Evolutionary conservation across 2,888 invertebrate species (phyloP).

Genomic region (Thysanoteuthis rhombus): DNA sequence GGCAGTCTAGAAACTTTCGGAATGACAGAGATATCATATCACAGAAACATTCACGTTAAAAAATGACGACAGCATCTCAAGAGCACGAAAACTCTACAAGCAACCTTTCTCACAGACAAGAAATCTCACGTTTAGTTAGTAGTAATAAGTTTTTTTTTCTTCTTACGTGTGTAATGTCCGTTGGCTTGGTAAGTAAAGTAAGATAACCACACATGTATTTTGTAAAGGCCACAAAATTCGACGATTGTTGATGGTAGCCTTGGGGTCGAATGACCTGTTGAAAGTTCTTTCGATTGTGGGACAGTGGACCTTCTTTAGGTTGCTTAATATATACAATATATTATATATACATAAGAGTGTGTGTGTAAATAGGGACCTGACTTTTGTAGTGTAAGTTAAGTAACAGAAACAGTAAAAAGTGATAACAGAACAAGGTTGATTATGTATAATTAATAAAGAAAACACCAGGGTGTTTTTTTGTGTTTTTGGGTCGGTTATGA

Average conservation of each 20-base stretch:
- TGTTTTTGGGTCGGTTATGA: background rate
- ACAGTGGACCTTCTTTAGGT: background rate
- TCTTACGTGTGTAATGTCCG: conserved; percentile 12
- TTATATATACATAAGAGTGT: too few relatives aligned
- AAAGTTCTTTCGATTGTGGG: background rate
- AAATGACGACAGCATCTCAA: background rate
- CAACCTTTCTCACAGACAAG: conserved; percentile 1
- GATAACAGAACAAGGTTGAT: background rate
- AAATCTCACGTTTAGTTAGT: background rate
- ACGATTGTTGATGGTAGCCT: background rate
- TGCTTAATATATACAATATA: background rate
- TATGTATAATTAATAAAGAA: background rate
- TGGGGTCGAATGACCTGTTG: background rate
- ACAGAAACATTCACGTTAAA: conserved; percentile 12
- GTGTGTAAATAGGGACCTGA: background rate
- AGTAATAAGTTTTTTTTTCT: background rate
- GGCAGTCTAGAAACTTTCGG: background rate
- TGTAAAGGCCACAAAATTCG: background rate
- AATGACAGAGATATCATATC: conserved; percentile 1
- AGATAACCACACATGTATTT: background rate
- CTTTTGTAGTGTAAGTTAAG: background rate
- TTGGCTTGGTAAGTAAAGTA: background rate
- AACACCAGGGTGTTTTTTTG: background rate
- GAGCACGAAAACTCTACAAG: background rate
- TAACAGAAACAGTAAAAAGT: background rate